Percentiles rank a stretch among this genome's conserved stretches.
phyloP scores from a whole-genome alignment of 2,888 invertebrate species.

The Cephus spinipes region DNA sequence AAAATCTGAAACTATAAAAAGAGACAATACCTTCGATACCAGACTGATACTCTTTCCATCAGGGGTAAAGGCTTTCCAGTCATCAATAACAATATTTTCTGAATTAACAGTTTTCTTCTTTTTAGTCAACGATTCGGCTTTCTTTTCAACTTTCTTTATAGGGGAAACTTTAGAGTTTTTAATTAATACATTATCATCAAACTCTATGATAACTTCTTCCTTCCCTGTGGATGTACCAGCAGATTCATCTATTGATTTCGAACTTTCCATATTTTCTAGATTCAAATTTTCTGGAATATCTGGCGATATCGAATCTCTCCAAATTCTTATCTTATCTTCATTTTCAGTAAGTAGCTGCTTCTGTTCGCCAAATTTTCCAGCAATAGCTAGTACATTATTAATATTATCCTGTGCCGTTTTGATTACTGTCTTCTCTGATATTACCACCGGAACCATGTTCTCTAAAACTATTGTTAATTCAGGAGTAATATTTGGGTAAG shows the following conservation, averaged over 20 bases:
- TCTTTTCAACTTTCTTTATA: conserved; percentile 21
- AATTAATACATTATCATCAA: conserved; percentile 38
- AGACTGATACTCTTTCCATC: conserved; percentile 36
- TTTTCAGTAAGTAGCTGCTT: conserved; percentile 18
- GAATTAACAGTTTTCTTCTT: conserved; percentile 25
- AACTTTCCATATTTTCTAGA: conserved; percentile 8
- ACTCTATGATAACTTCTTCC: conserved; percentile 51
- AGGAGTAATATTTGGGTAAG: background rate
- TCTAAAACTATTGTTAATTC: background rate
- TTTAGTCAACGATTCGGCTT: conserved; percentile 12
- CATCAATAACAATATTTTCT: conserved; percentile 36
- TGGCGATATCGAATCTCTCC: conserved; percentile 46
- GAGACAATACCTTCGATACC: conserved; percentile 33
- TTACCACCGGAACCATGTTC: background rate
- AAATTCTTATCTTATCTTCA: conserved; percentile 48
- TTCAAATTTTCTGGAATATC: conserved; percentile 18
- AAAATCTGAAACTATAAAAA: conserved; percentile 4
- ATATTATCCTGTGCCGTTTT: conserved; percentile 23
- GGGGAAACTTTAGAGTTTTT: conserved; percentile 25
- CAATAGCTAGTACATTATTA: conserved; percentile 26
- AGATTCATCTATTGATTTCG: conserved; percentile 8
- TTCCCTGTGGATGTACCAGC: conserved; percentile 10
- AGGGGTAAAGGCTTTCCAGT: conserved; percentile 31
- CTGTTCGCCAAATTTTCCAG: conserved; percentile 18
- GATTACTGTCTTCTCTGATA: conserved; percentile 9